Base-by-base conservation (phyloP, 2,888 invertebrate genomes). In the Carcina quercana region DNA sequence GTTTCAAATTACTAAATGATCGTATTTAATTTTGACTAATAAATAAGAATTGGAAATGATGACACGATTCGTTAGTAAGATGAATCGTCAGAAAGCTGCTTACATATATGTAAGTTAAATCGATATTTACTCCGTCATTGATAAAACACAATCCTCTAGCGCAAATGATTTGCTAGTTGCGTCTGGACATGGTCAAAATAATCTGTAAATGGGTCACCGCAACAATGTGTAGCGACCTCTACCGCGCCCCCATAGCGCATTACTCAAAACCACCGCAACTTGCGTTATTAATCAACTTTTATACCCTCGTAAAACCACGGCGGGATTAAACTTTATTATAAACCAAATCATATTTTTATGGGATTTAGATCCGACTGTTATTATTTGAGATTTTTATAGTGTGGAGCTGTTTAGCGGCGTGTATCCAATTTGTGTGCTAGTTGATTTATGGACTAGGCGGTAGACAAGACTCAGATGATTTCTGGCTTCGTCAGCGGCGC, bases 281-380 rank as follows among this genome's bases (percentile, higher is more conserved):
- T 48, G 47, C 44, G 71, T 69, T 79, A 78, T 80, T 80, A 79
- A 80, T 80, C 80, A 78, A 75, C 43, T 74, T 82, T 82, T 71
- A 82, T 64, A 69, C 43, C 70, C 54, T 75, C 79, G 76, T 83
- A 79, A 82, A 80, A 69, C 68, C 67, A 54, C 62, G 59, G 50
- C 60, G 67, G 72, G 78, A 83, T 80, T 82, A 82, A 70, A 60
- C 73, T 76, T 69, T 59, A 73, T 75, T 80, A 78, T 79, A 82
- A 68, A 60, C 56, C 64, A 67, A 80, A 75, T 82, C 74, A 80
- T 80, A 76, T 72, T 79, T 80, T 82, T 80, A 83, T 74, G 74
- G 63, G 61, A 66, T 74, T 80, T 80, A 80, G 79, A 82, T 82
- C 78, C 72, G 63, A 62, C 62, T n/a, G 66, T 72, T 76, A 70